A percentile compares a stretch with the other conserved stretches of the same genome.
Conservation (phyloP, 2,113 vertebrate species). For the Tyrannus savana region DNA sequence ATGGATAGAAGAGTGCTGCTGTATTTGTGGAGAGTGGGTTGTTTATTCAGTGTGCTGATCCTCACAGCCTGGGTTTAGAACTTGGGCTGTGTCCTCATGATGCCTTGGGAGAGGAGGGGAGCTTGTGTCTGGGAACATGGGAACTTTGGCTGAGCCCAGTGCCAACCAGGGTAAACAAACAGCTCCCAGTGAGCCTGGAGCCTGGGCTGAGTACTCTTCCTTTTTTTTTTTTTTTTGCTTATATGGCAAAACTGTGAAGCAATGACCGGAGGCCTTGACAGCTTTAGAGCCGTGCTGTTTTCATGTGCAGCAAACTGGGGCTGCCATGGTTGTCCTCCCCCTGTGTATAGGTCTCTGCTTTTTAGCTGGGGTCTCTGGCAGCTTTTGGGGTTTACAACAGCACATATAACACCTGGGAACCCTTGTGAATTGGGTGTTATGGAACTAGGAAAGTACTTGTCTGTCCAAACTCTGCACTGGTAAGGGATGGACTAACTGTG, state of each 20-base stretch:
- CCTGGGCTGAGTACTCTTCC: background rate
- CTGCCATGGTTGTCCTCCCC: background rate
- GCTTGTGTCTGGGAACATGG: background rate
- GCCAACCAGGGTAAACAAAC: background rate
- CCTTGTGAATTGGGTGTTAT: background rate
- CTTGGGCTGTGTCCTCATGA: background rate
- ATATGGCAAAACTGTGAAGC: background rate
- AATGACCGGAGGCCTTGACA: accelerated
- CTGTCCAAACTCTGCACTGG: background rate
- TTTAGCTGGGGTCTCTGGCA: background rate
- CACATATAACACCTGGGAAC: background rate
- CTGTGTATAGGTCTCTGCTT: background rate
- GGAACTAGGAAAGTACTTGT: background rate
- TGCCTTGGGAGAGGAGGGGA: background rate
- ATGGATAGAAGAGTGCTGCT: background rate
- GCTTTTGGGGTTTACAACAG: background rate
- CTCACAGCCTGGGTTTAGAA: background rate
- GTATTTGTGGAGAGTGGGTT: background rate
- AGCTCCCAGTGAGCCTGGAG: background rate
- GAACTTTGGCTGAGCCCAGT: background rate
- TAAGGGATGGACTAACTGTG: background rate
- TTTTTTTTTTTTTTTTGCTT: background rate
- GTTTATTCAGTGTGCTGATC: background rate
- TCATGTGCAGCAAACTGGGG: background rate
- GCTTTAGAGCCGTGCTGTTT: background rate